Evolutionary conservation across 2,113 vertebrate genomes (phyloP).

Genomic region (Miniopterus natalensis): DNA sequence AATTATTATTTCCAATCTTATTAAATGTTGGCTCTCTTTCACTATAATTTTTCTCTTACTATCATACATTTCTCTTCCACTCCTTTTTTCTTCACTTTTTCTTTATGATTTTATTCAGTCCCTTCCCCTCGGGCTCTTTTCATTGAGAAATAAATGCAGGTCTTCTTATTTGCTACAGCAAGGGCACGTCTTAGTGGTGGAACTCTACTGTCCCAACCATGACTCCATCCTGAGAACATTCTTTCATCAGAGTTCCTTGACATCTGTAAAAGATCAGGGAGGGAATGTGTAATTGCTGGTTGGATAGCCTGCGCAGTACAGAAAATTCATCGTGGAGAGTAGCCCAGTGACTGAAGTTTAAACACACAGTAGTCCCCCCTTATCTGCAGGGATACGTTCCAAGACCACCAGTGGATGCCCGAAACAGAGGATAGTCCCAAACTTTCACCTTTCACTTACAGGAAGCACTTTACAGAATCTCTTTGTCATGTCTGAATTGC

Average conservation of each 20-base stretch:
- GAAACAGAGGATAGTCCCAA: neutral
- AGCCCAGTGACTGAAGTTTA: neutral
- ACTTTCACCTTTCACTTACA: neutral
- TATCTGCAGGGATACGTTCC: neutral
- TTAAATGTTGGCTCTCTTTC: neutral
- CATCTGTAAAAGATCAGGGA: constrained; percentile 72
- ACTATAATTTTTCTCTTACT: neutral
- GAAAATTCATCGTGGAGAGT: constrained; percentile 25
- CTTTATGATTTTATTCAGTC: neutral
- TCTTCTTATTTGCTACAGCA: neutral
- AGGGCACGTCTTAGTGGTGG: neutral
- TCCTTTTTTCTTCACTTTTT: neutral
- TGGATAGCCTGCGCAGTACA: neutral
- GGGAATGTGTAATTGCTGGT: constrained; percentile 63
- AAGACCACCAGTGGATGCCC: neutral
- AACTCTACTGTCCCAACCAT: neutral
- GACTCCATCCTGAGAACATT: constrained; percentile 9
- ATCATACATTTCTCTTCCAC: neutral
- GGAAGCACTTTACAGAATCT: neutral
- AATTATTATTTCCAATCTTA: neutral
- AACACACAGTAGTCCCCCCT: neutral
- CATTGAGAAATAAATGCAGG: neutral
- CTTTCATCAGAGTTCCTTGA: constrained; percentile 47
- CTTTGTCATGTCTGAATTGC: neutral
- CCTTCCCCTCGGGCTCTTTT: neutral